These are phyloP conservation scores for Epinotia demarniana DNA, from an alignment of 2,888 invertebrate species.

Conservation along the genomic window DNA sequence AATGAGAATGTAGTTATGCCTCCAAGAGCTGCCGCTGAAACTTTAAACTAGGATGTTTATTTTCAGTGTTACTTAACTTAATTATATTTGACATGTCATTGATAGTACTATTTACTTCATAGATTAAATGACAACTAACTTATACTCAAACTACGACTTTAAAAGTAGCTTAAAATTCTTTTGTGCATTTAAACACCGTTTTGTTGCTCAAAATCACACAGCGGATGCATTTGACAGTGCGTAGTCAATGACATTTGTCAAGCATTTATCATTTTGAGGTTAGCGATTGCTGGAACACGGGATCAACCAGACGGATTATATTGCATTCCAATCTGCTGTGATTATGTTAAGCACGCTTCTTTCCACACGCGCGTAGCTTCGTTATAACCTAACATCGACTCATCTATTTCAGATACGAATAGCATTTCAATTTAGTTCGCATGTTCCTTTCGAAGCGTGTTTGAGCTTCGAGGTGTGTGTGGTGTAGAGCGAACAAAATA, in stretches of 20 bases:
- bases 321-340: background rate
- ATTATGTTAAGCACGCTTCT: background rate
- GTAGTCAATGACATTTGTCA: slow-evolving; percentile 8
- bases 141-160: background rate
- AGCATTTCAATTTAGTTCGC: background rate
- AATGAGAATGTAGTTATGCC: background rate
- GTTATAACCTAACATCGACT: too few species aligned
- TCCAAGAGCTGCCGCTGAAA: slow-evolving; percentile 21
- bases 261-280: slow-evolving; percentile 20
- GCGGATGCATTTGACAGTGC: background rate
- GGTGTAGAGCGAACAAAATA: background rate
- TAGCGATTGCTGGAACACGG: slow-evolving; percentile 6
- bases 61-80: slow-evolving; percentile 9
- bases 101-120: background rate
- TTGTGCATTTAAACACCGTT: background rate
- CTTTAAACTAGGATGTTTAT: slow-evolving; percentile 17
- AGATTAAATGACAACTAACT: background rate
- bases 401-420: background rate
- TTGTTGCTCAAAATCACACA: background rate
- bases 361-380: background rate
- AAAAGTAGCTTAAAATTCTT: too few species aligned
- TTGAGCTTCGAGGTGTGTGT: too few species aligned
- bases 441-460: too few species aligned
- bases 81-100: slow-evolving; percentile 14
- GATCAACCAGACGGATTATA: background rate